Evolutionary conservation across 2,113 vertebrate species (phyloP), one percentile per base, ranked within the genome.

Genomic region (Pimephales promelas): DNA sequence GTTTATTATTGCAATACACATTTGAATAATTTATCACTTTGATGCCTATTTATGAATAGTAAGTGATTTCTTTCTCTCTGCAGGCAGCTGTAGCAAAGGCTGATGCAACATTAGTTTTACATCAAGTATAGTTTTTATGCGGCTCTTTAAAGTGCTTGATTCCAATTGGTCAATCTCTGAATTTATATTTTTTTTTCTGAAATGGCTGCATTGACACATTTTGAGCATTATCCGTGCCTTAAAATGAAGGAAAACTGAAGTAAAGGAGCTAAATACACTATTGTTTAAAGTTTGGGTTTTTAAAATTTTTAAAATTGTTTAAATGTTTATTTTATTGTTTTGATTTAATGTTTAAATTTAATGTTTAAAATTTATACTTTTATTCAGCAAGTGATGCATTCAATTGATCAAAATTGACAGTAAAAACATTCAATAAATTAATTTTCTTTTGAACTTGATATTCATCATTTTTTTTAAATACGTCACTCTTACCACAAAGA

Each of bases 11-110:
- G 40, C 20, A 54, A 10, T 79, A 26, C 18, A 57, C 68, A 54
- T 59, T 52, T 84, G 52, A 85, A 54, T 40, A 62, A 72, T 73
- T 72, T 64, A 59, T 79, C 24, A 64, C 36, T 84, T 64, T 24
- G 56, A 34, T 31, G 59, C 62, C 14, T 24, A 77, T 84, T 82
- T 49, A 56, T 78, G 66, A 78, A 73, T 82, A 49, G 71, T 78
- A 61, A 84, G 45, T 66, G 24, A 49, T 79, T 79, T 79, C 26
- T 47, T 64, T 66, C 43, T 49, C 16, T 79, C 26, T 28, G 18
- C 61, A 28, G 43, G 40, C 57, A 79, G 77, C 34, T 18, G 40
- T 26, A 45, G n/a, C 76, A 78, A 78, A 79, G 43, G n/a, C 57
- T 66, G 24, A 64, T 49, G 5, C n/a, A 40, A 26, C n/a, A 45